Percentiles rank a stretch among this genome's conserved stretches.
Evolutionary conservation across 2,113 vertebrate genomes (phyloP).

Genomic region (Esox niger): DNA sequence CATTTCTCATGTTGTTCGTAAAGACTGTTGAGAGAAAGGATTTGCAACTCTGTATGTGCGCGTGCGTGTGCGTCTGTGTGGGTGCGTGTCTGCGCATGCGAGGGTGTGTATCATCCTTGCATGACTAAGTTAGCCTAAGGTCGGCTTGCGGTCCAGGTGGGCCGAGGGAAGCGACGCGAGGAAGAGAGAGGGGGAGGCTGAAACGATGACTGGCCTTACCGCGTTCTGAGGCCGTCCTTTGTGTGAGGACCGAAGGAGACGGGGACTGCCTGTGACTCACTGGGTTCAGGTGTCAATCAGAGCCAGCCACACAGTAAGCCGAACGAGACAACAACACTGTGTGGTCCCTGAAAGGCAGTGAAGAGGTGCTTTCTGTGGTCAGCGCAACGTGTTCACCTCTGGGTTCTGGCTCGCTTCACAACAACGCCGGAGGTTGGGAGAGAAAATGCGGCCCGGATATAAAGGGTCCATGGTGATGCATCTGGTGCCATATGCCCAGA

Average conservation of each 20-base stretch:
- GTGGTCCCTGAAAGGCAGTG: neutral
- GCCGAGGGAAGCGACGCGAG: neutral
- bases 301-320: neutral
- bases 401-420: neutral
- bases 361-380: neutral
- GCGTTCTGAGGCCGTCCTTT: neutral
- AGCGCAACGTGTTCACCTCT: neutral
- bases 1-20: conserved; percentile 23
- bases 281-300: conserved; percentile 15
- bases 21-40: conserved; percentile 38
- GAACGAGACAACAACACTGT: conserved; percentile 13
- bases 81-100: neutral
- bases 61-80: neutral
- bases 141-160: conserved; percentile 24
- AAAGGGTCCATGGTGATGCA: no score
- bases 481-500: neutral
- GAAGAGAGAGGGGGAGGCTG: neutral
- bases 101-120: neutral
- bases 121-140: neutral
- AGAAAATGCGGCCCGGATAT: neutral
- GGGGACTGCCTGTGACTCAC: conserved; percentile 22
- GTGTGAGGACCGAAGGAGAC: neutral
- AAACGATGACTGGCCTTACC: conserved; percentile 7
- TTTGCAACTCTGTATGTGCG: conserved; percentile 5
- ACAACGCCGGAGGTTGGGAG: neutral